Conservation (phyloP, 2,888 invertebrate species). For the Amiota mariae region DNA sequence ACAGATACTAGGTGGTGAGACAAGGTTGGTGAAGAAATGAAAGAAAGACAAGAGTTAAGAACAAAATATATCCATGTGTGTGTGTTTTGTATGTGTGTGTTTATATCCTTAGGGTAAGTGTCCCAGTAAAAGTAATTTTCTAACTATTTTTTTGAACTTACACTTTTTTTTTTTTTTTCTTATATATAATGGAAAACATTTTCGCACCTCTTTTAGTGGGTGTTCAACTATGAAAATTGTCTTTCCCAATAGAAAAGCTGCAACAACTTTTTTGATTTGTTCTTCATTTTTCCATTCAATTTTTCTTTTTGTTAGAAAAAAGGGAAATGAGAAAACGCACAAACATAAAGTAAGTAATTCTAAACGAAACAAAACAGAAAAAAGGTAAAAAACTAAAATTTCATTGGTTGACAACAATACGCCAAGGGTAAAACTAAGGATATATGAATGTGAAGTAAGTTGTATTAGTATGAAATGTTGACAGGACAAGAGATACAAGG, state of each 20-base stretch:
- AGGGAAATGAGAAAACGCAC: not conserved
- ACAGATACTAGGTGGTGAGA: too few species aligned
- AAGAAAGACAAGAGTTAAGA: too few species aligned
- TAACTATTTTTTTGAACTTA: constrained; percentile 43
- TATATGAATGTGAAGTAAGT: not conserved
- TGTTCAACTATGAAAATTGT: constrained; percentile 30
- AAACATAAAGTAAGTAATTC: not conserved
- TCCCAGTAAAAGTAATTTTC: constrained; percentile 60
- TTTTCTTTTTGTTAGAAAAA: not conserved
- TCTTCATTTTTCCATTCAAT: too few species aligned
- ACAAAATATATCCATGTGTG: not conserved
- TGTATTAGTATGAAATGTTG: not conserved
- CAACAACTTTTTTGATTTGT: too few species aligned
- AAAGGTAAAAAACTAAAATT: constrained; percentile 11
- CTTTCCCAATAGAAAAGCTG: constrained; percentile 15
- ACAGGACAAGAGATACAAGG: constrained; percentile 6
- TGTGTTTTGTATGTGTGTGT: not conserved
- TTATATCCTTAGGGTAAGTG: constrained; percentile 54
- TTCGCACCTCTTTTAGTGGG: constrained; percentile 26
- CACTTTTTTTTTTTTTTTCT: not conserved
- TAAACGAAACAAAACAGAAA: not conserved
- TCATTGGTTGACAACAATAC: constrained; percentile 10
- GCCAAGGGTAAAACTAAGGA: constrained; percentile 11
- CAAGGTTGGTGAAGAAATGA: too few species aligned
- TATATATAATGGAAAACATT: not conserved